Base-by-base conservation (phyloP, 2,797 vertebrate genomes). In the Acrocephalus scirpaceus region DNA sequence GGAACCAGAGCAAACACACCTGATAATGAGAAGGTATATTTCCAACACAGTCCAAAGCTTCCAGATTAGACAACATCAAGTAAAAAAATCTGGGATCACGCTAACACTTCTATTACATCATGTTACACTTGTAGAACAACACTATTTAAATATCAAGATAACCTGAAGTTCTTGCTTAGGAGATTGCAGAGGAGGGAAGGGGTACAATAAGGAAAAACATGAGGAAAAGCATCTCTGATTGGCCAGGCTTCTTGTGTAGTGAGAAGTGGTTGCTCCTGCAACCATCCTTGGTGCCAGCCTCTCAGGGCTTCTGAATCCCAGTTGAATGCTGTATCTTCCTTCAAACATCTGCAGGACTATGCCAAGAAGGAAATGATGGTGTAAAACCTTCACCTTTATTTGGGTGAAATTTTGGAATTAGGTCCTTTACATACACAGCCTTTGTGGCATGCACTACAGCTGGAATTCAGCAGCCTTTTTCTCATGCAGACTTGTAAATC, bases 11-110 rank as follows among this genome's bases (percentile, higher is more conserved):
- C 64, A 92, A 96, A 95, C 62, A 82, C 72, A 92, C 38, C 34
- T 89, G 74, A n/a, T 70, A 38, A 15, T 29, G 82, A 97, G 86
- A 95, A 97, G 90, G 62, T 92, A 45, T 76, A 81, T 94, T 97
- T 97, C 86, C 96, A 93, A 81, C 26, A 13, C 36, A 79, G 74
- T 61, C 78, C 53, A 83, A 92, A 73, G 36, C 51, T 81, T 86
- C 40, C 50, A 86, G 74, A 69, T 96, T 83, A 87, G 74, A 85
- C 36, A 62, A 30, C 26, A 71, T 71, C 40, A 75, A 53, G 36
- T 53, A 21, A 89, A 83, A 83, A 90, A 75, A 40, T 13, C 58
- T 1, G 0, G 19, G 16, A 83, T 78, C 29, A 19, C 0, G 0
- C 11, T 54, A 75, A 72, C 22, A 19, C 29, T 83, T 80, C 11